Conservation (phyloP, 1,140 invertebrate genomes). For the Pachyrhynchus sulphureomaculatus region DNA sequence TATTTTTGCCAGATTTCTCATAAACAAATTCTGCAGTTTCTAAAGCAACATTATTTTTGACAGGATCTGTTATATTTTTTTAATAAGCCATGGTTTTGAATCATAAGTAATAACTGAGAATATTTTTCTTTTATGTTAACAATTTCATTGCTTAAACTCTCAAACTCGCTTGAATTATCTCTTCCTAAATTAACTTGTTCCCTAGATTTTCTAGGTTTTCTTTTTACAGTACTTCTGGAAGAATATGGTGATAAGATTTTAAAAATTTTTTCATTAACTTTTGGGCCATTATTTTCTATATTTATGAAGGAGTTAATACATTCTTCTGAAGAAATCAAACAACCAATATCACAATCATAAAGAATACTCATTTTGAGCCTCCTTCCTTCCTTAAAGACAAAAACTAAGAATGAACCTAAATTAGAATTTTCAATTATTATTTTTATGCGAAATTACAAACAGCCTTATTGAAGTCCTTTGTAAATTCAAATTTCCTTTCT, state of each 20-base stretch:
- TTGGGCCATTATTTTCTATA: constrained; percentile 9
- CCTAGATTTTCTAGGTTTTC: constrained; percentile 8
- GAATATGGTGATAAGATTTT: constrained; percentile 32
- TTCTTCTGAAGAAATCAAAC: constrained; percentile 37
- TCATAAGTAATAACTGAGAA: not conserved
- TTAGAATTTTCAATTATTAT: not conserved
- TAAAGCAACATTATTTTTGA: constrained; percentile 35
- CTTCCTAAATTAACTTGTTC: not conserved
- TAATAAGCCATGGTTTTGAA: not conserved
- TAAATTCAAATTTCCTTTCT: too few relatives aligned
- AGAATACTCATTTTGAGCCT: constrained; percentile 7
- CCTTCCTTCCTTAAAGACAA: too few relatives aligned
- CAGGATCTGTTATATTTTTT: not conserved
- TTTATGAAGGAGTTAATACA: constrained; percentile 34
- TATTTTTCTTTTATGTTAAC: constrained; percentile 16
- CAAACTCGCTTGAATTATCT: not conserved
- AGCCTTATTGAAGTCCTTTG: too few relatives aligned
- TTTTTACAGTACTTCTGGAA: constrained; percentile 3
- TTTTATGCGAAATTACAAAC: too few relatives aligned
- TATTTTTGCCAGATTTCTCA: constrained; percentile 28
- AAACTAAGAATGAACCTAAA: not conserved
- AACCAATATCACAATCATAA: constrained; percentile 28
- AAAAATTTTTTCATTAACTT: constrained; percentile 31
- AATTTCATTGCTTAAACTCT: constrained; percentile 15
- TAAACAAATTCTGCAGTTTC: constrained; percentile 37